Base-by-base conservation (phyloP, 2,797 vertebrate genomes). In the Pangasius krempfi region DNA sequence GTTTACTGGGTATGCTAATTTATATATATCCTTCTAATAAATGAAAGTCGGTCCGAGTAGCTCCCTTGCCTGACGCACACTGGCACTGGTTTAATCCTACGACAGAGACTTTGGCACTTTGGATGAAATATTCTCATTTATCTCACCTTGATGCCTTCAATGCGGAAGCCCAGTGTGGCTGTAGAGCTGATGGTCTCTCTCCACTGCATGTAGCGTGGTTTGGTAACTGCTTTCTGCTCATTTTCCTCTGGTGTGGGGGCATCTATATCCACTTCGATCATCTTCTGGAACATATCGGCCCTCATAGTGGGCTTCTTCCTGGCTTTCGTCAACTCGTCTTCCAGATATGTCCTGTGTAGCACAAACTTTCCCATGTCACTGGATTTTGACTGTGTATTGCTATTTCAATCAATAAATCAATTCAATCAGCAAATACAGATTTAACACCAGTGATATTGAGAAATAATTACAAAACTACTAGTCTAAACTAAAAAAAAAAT, bases 171-270 rank as follows among this genome's bases (percentile, higher is more conserved):
- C 30, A 99, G 95, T 0, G 98, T 99, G 90, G 98, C 96, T 0
- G 98, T 99, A 0, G 99, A 99, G 93, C 98, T 99, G 92, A 99
- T 98, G 86, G 98, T 99, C 94, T 99, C 99, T 5, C 98, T 96
- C 99, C 99, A 99, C 93, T 99, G 98, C 99, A 99, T 99, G 95
- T 99, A 99, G 88, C 98, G 96, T 0, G 99, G 99, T 93, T 99
- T 99, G 92, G 98, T 99, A 91, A 99, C 98, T 0, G 97, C 97
- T 79, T 97, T 95, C 92, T 97, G 95, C 40, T 95, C 92, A 0
- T 96, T 95, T 87, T 99, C 98, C 92, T 99, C 97, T 0, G 93
- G 91, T 0, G 98, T 98, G 0, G 99, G 97, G 0, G 99, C 98
- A 0, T 92, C 87, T 0, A 97, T 97, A 64, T 99, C 99, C 4